A percentile compares a stretch with the other conserved stretches of the same genome.
Evolutionary conservation across 2,113 vertebrate species (phyloP).

Genomic region (Antechinus flavipes): DNA sequence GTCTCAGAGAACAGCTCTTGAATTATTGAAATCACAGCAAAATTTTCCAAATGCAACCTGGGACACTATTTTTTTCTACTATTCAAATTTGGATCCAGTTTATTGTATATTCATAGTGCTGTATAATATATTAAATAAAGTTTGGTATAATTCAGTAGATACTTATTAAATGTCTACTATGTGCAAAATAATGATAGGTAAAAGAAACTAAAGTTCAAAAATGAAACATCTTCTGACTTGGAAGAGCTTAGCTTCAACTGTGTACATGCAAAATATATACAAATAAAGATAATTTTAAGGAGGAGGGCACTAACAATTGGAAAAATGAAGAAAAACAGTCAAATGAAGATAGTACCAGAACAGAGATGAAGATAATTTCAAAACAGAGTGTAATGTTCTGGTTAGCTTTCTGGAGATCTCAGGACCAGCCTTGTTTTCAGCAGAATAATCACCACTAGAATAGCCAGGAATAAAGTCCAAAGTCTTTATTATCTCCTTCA

Average conservation of each 20-base stretch:
- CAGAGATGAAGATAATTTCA: too few relatives aligned
- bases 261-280: too few relatives aligned
- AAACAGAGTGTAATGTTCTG: too few relatives aligned
- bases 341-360: background rate
- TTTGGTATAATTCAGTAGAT: background rate
- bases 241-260: background rate
- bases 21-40: background rate
- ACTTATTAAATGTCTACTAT: background rate
- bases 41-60: background rate
- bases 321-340: background rate
- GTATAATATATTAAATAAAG: background rate
- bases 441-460: too few relatives aligned
- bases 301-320: background rate
- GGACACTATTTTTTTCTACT: background rate
- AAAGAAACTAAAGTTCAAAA: background rate
- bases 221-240: background rate
- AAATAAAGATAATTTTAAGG: too few relatives aligned
- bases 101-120: background rate
- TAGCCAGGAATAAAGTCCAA: too few relatives aligned
- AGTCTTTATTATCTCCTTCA: too few relatives aligned
- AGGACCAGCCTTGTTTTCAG: too few relatives aligned
- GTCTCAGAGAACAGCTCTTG: background rate
- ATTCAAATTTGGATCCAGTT: background rate
- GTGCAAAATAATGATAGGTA: background rate
- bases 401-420: too few relatives aligned